These are phyloP conservation scores for Halictus rubicundus DNA, from an alignment of 1,140 invertebrate species.

Conservation along the genomic window DNA sequence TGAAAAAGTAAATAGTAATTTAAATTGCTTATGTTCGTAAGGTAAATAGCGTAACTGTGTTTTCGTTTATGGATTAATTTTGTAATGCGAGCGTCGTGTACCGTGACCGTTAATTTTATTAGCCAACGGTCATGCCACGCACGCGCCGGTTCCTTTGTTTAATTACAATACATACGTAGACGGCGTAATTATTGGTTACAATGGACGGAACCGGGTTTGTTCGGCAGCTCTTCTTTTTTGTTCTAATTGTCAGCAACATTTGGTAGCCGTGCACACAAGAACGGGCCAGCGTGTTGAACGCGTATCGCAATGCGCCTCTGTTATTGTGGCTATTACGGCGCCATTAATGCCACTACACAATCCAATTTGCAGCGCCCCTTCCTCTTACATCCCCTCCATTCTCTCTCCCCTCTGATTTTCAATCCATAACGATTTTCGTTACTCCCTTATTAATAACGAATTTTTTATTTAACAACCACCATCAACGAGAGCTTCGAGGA, in stretches of 20 bases:
- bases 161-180: constrained; percentile 74
- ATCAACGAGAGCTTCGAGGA: too few species aligned
- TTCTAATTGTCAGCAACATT: constrained; percentile 75
- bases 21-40: too few species aligned
- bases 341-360: constrained; percentile 72
- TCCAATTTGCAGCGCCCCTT: constrained; percentile 63
- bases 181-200: constrained; percentile 76
- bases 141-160: constrained; percentile 70
- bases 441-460: too few species aligned
- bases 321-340: constrained; percentile 68
- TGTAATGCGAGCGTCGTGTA: constrained; percentile 34
- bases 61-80: too few species aligned
- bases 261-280: constrained; percentile 66
- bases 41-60: too few species aligned
- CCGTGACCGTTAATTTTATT: constrained; percentile 13
- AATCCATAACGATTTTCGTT: constrained; percentile 9
- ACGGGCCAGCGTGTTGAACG: constrained; percentile 13
- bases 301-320: constrained; percentile 43
- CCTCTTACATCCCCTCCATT: not conserved
- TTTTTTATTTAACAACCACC: too few species aligned
- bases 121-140: constrained; percentile 54
- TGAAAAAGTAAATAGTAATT: too few species aligned
- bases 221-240: constrained; percentile 58
- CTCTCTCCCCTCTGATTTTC: not conserved
- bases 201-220: constrained; percentile 60